Conservation (phyloP, 2,888 invertebrate genomes). For the Cantharis nigra region DNA sequence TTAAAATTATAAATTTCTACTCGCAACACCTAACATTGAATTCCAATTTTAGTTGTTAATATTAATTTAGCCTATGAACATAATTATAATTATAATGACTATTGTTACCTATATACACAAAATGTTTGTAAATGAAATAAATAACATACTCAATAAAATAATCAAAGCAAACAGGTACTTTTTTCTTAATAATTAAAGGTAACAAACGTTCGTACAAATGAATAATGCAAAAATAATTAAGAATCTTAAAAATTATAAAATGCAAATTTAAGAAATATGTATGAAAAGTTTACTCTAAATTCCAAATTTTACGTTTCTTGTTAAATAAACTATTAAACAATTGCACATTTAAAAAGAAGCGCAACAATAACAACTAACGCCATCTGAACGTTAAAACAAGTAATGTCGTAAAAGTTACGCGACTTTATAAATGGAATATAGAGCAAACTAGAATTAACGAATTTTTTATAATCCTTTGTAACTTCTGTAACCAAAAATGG, state of each 20-base stretch:
- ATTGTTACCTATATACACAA: not conserved
- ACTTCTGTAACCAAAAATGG: constrained; percentile 75
- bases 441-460: not conserved
- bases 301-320: not conserved
- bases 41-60: not conserved
- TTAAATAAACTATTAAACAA: not conserved
- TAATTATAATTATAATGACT: too few species aligned
- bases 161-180: not conserved
- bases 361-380: not conserved
- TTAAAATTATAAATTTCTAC: not conserved
- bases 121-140: not conserved
- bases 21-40: not conserved
- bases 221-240: not conserved
- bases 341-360: not conserved
- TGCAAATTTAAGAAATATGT: not conserved
- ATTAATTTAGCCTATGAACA: too few species aligned
- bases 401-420: not conserved
- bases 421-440: not conserved
- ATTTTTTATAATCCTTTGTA: constrained; percentile 74
- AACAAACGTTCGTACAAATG: not conserved
- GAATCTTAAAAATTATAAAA: not conserved
- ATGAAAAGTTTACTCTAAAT: not conserved
- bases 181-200: not conserved
- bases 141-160: not conserved
- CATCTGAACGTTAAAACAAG: not conserved